Base-by-base conservation (phyloP, 1,140 invertebrate species). In the Babylonia areolata region DNA sequence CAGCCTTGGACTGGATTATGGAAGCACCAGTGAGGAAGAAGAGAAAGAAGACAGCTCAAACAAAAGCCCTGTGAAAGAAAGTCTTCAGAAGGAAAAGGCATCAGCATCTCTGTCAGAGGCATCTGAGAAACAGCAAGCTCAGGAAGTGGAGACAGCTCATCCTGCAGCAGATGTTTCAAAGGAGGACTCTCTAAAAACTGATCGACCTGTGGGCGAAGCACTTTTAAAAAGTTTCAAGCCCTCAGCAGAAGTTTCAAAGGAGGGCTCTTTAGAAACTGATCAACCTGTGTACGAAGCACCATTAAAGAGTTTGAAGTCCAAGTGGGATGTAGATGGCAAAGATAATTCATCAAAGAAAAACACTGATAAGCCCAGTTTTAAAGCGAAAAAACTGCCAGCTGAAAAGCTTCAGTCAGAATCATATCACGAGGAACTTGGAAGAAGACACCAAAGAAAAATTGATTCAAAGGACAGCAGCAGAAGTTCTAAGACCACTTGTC, bases 1-100 rank as follows among this genome's bases (percentile, higher is more conserved):
- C 2, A 84, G 64, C 31, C 39, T 84, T 12, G 82, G 64, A 31
- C 31, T 84, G 28, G 82, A 84, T 40, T 84, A 84, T 84, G 82
- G 82, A 17, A 84, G 82, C n/a, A 73, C 82, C n/a, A 84, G 82
- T 75, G 82, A 84, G 23, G 82, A 84, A 33, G 82, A 84, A 42
- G 82, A 84, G 35, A 84, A 40, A 23, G 82, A 84, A 37, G 64
- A 40, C 12, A 39, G 82, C 12, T 37, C 20, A 23, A 71, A 73
- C 3, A 84, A 84, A 75, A 42, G 33, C 33, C 64, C 54, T 39
- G 17, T 69, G n/a, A 58, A 37, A 39, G 51, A 39, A 15, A 37
- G 54, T 28, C 28, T 12, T n/a, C 3, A 51, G 42, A 54, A 80
- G 17, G 42, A 3, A 31, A 54, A 80, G 78, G 78, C 39, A 23